Evolutionary conservation across 2,113 vertebrate genomes (phyloP).

Genomic region (Sclerurus mexicanus): DNA sequence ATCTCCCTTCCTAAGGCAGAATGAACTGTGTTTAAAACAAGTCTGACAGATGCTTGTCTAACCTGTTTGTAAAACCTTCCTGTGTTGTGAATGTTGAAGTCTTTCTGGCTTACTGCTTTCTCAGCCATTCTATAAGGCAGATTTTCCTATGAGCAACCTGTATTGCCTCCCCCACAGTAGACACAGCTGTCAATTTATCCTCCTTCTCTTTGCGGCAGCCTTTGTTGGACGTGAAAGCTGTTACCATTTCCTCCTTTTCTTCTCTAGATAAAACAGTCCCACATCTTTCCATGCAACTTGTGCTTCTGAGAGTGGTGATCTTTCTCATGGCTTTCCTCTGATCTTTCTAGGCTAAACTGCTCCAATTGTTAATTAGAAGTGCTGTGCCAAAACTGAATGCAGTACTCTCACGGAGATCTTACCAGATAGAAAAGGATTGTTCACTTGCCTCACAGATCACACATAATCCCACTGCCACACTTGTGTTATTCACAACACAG

Average conservation of each 20-base stretch:
- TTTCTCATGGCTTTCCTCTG: neutral
- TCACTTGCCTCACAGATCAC: neutral
- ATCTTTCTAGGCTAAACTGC: neutral
- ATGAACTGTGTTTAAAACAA: neutral
- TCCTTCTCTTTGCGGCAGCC: neutral
- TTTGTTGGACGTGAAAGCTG: neutral
- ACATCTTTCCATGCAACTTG: neutral
- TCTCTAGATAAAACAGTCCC: neutral
- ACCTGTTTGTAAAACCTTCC: neutral
- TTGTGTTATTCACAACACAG: neutral
- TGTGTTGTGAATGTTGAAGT: neutral
- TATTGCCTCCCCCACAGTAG: neutral
- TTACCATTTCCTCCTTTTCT: neutral
- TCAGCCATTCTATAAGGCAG: neutral
- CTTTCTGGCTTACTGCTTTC: neutral
- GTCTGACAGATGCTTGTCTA: neutral
- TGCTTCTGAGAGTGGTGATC: neutral
- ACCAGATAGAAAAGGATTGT: neutral
- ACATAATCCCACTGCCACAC: neutral
- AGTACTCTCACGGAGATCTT: neutral
- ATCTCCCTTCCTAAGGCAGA: neutral
- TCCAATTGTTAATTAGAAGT: neutral
- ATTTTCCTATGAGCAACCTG: neutral
- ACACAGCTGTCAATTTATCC: neutral
- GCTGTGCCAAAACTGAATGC: neutral